Percentiles rank a stretch among this genome's conserved stretches.
These are phyloP conservation scores for Turnix velox DNA, from an alignment of 2,113 vertebrate species.

Conservation along the genomic window DNA sequence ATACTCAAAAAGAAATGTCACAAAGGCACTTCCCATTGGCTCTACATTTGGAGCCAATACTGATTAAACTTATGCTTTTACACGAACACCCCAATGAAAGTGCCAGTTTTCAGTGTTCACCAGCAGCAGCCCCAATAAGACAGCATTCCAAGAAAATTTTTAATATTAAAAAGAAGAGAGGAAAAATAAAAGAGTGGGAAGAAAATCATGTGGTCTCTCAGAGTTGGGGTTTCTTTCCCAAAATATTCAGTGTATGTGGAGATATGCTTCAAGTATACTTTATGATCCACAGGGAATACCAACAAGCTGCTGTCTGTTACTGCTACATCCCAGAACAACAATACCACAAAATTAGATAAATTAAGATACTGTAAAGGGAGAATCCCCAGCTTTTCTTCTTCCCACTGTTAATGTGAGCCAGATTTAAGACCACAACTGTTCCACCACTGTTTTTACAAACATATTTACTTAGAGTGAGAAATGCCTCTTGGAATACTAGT, in stretches of 20 bases:
- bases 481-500: background rate
- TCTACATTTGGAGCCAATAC: background rate
- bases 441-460: background rate
- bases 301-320: too few species aligned
- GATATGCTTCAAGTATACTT: background rate
- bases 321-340: background rate
- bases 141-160: accelerated
- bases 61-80: background rate
- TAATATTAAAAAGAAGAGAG: too few species aligned
- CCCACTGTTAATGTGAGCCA: background rate
- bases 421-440: background rate
- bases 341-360: background rate
- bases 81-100: background rate
- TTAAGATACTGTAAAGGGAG: accelerated
- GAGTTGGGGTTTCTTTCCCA: background rate
- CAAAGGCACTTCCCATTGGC: background rate
- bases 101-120: background rate
- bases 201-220: background rate
- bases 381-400: background rate
- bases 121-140: background rate
- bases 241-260: accelerated
- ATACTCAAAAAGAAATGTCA: background rate
- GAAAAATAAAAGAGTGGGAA: too few species aligned
- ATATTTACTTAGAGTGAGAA: background rate
- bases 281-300: background rate